Base-by-base conservation (phyloP, 2,113 vertebrate species). In the Anthoscopus minutus region DNA sequence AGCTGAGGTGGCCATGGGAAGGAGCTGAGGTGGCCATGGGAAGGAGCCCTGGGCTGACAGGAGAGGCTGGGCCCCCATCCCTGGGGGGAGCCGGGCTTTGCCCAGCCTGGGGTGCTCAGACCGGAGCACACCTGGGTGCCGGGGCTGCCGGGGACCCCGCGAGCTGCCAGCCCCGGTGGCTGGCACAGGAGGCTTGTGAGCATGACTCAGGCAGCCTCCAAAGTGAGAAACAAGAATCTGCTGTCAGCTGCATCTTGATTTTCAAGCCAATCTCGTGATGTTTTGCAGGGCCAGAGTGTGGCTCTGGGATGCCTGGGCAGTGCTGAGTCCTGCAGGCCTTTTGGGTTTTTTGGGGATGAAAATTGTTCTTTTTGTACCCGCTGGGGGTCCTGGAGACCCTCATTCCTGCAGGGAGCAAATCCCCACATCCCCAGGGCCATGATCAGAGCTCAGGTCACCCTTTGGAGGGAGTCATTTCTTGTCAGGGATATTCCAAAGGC, bases 131-230 rank as follows among this genome's bases (percentile, higher is more conserved):
- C n/a, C n/a, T n/a, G n/a, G n/a, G n/a, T n/a, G n/a, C n/a, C n/a
- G n/a, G n/a, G n/a, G n/a, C n/a, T n/a, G n/a, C n/a, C n/a, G n/a
- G n/a, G n/a, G n/a, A n/a, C 80, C 62, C 81, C 24, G 66, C 6
- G 9, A 90, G 94, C 78, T 86, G 96, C 90, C 89, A 94, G 94
- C 85, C 82, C 94, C 1, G 23, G 35, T 88, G 95, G 90, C 95
- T 96, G 96, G 96, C 91, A 95, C 21, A 74, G 64, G 83, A 95
- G 86, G 56, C 91, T 94, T 90, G 88, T 96, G 94, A 96, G 94
- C 88, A 96, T 96, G 96, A 96, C 96, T 96, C 96, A 96, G 94
- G 61, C 92, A 94, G 95, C 95, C 90, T 94, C 95, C 85, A 54
- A 89, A 85, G 44, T 4, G 5, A 77, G 70, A 92, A 95, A 94